A percentile compares a stretch with the other conserved stretches of the same genome.
Conservation (phyloP, 1,140 invertebrate species). For the Saxidomus purpurata region DNA sequence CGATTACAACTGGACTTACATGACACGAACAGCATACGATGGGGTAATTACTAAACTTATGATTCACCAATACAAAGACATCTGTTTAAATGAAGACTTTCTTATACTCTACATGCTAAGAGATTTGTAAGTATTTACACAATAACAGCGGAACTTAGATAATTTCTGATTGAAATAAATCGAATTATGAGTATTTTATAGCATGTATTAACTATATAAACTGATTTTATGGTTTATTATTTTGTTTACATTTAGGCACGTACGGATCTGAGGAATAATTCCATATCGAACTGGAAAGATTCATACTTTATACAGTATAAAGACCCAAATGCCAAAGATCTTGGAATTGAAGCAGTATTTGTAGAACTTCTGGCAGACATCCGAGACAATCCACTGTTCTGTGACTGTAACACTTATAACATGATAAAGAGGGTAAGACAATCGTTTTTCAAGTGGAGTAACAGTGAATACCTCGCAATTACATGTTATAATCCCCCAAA, state of each 20-base stretch:
- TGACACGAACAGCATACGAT: neutral
- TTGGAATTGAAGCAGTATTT: constrained; percentile 35
- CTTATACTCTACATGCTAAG: too few relatives aligned
- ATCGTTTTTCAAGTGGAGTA: constrained; percentile 62
- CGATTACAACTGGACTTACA: constrained; percentile 69
- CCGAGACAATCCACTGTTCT: constrained; percentile 63
- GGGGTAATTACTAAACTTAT: neutral
- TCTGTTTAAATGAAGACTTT: too few relatives aligned
- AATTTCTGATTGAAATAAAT: too few relatives aligned
- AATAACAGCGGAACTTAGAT: too few relatives aligned
- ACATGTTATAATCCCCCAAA: constrained; percentile 63
- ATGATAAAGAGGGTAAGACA: constrained; percentile 38
- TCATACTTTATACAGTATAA: constrained; percentile 48
- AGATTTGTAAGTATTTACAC: too few relatives aligned
- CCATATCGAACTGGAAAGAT: constrained; percentile 30
- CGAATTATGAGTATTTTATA: too few relatives aligned
- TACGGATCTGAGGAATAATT: constrained; percentile 48
- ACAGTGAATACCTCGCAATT: constrained; percentile 35
- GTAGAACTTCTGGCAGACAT: constrained; percentile 61
- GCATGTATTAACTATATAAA: too few relatives aligned
- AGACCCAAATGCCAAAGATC: neutral
- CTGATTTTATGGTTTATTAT: too few relatives aligned
- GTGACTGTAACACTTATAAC: constrained; percentile 70
- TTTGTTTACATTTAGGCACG: constrained; percentile 9
- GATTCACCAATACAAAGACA: too few relatives aligned